These are phyloP conservation scores for Strix aluco DNA, from an alignment of 2,113 vertebrate genomes.

Conservation along the genomic window DNA sequence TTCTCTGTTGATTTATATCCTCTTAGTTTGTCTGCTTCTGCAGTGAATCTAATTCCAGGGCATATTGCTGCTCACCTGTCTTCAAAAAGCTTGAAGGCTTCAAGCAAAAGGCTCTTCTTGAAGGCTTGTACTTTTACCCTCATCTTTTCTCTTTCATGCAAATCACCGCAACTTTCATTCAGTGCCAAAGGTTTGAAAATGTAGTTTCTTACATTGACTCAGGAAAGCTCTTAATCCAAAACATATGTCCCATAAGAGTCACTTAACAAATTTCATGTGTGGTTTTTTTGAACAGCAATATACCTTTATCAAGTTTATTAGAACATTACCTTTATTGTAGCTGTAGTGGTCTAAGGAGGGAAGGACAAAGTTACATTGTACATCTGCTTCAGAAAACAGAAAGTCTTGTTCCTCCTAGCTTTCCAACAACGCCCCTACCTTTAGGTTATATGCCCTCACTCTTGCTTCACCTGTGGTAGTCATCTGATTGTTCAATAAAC, in stretches of 20 bases:
- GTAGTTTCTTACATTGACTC: background rate
- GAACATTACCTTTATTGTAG: background rate
- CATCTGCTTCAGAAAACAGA: background rate
- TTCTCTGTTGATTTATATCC: background rate
- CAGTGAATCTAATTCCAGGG: background rate
- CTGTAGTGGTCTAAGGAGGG: background rate
- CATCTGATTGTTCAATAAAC: background rate
- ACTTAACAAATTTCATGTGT: background rate
- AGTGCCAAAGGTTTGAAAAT: background rate
- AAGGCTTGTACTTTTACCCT: background rate
- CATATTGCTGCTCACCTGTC: background rate
- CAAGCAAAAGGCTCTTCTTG: background rate
- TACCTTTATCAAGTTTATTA: background rate
- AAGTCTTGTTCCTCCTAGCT: background rate
- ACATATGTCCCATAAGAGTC: background rate
- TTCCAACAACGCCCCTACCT: background rate
- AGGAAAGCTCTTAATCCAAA: conserved; percentile 4
- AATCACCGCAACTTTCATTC: background rate
- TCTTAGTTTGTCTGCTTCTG: background rate
- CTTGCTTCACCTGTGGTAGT: background rate
- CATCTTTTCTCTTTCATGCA: background rate
- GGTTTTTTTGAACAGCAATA: background rate
- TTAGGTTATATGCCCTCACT: background rate
- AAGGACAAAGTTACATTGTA: background rate
- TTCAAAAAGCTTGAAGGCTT: background rate